These are phyloP conservation scores for Tenthredo notha DNA, from an alignment of 2,888 invertebrate genomes.

Conservation along the genomic window DNA sequence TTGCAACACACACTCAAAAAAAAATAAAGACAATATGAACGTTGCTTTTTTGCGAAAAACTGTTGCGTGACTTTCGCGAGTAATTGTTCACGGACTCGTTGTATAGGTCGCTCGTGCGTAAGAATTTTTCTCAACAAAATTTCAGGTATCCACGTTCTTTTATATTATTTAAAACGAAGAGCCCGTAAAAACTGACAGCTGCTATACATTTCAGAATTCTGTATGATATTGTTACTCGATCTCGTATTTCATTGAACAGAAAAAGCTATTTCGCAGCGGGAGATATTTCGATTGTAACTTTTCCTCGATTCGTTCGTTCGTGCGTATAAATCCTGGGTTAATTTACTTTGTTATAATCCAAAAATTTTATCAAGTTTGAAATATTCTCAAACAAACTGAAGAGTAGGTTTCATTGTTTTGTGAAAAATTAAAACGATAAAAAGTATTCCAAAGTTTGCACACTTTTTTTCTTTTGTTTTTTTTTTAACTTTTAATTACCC, in stretches of 20 bases:
- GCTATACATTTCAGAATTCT: background rate
- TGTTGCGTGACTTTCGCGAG: background rate
- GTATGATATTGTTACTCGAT: background rate
- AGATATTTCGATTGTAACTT: background rate
- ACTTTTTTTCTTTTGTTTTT: background rate
- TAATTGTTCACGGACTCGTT: background rate
- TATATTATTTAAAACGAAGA: background rate
- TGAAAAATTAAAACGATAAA: constrained; percentile 30
- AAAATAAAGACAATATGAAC: constrained; percentile 12
- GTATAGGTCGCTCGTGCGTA: background rate
- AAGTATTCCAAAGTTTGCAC: background rate
- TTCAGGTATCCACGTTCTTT: background rate
- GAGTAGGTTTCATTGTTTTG: constrained; percentile 8
- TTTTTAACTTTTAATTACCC: constrained; percentile 22
- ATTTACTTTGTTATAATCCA: background rate
- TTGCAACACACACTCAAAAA: background rate
- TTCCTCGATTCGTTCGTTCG: background rate
- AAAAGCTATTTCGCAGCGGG: background rate
- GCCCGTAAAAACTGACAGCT: background rate
- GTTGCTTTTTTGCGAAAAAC: background rate
- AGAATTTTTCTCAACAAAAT: background rate
- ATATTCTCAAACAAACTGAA: background rate
- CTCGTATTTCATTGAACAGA: background rate
- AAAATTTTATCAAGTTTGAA: constrained; percentile 12
- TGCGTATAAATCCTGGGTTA: background rate